Evolutionary conservation across 2,797 vertebrate species (phyloP).

Genomic region (Acanthiza pusilla): DNA sequence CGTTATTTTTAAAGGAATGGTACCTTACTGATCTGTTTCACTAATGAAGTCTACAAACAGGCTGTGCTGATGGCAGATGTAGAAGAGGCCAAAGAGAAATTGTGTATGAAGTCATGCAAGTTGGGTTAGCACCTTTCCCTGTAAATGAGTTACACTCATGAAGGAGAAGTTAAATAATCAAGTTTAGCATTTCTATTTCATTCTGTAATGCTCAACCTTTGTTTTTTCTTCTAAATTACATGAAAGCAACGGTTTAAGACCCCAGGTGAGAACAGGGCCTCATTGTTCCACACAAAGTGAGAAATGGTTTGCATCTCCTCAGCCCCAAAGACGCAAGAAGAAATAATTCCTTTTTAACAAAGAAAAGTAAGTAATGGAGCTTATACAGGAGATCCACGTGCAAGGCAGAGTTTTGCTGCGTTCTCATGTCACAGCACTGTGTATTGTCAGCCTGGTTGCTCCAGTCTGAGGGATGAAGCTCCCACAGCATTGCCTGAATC

Average conservation of each 20-base stretch:
- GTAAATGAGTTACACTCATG: neutral
- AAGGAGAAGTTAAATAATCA: conserved; percentile 14
- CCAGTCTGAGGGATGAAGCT: neutral
- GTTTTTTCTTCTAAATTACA: neutral
- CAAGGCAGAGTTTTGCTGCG: neutral
- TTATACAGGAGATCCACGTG: neutral
- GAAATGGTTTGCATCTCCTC: neutral
- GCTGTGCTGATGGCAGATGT: neutral
- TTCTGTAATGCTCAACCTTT: neutral
- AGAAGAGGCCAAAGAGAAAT: neutral
- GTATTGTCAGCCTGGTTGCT: neutral
- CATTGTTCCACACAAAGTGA: neutral
- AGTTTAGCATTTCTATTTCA: neutral
- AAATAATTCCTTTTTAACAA: neutral
- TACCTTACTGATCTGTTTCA: neutral
- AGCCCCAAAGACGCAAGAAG: neutral
- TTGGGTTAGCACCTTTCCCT: neutral
- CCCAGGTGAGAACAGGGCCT: neutral
- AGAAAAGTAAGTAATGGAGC: neutral
- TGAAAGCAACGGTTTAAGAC: neutral
- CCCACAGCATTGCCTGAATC: neutral
- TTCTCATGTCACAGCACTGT: neutral
- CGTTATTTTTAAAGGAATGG: neutral
- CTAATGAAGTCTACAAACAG: neutral
- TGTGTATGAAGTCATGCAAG: neutral